Percentiles rank a stretch among this genome's conserved stretches.
Evolutionary conservation across 2,888 invertebrate species (phyloP).

Genomic region (Stratiomys singularior): DNA sequence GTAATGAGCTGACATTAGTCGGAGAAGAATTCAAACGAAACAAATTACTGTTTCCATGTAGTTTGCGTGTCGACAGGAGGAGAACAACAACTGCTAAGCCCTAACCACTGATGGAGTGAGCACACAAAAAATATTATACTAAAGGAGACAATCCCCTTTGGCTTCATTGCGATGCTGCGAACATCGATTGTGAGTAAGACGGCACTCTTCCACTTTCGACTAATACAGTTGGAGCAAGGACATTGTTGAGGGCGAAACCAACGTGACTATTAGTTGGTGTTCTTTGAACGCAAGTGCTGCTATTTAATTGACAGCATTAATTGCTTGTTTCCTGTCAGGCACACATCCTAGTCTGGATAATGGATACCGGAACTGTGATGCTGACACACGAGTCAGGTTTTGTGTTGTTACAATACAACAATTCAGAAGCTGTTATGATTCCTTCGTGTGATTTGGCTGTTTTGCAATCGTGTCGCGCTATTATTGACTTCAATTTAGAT

Average conservation of each 20-base stretch:
- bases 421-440: constrained; percentile 31
- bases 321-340: constrained; percentile 52
- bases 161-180: neutral
- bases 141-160: constrained; percentile 10
- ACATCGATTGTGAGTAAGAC: neutral
- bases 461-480: neutral
- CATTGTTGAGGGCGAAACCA: constrained; percentile 3
- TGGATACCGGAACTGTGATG: constrained; percentile 46
- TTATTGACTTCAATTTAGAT: too few relatives aligned
- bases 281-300: constrained; percentile 48
- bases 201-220: constrained; percentile 13
- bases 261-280: neutral
- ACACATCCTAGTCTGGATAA: constrained; percentile 48
- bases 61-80: constrained; percentile 37
- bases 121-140: neutral
- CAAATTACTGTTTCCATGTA: constrained; percentile 46
- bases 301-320: constrained; percentile 52
- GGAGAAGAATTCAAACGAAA: constrained; percentile 46
- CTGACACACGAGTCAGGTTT: constrained; percentile 47
- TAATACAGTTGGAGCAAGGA: neutral
- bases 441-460: neutral
- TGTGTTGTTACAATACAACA: constrained; percentile 43
- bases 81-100: constrained; percentile 5
- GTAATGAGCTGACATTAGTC: constrained; percentile 51
- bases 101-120: neutral